Evolutionary conservation across 2,888 invertebrate species (phyloP), one percentile per base, ranked within the genome.

Genomic region (Eudemis profundana): DNA sequence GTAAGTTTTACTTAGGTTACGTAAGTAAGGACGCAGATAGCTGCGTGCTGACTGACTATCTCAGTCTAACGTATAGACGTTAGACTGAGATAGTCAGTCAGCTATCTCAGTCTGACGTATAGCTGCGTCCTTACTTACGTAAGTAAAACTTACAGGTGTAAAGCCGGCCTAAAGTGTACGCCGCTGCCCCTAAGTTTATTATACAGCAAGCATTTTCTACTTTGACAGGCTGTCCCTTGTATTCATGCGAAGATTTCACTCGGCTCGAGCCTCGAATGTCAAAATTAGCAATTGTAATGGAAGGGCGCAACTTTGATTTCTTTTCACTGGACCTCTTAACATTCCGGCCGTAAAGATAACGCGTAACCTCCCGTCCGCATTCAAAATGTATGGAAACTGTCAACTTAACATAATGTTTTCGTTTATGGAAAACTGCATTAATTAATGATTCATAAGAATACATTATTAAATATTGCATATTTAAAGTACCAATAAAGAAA

Each of bases 221-320:
- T 10, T 8, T 33, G 33, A 33, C 10, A 33, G 21, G 12, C 12
- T 23, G 27, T 40, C 56, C 44, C 50, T 51, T 50, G 29, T 8
- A 19, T 4, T 12, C 14, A 36, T 57, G 42, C 49, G 57, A 15
- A 51, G 33, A 29, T 60, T 60, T 60, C 65, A 40, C 63, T 57
- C 1, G 21, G n/a, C 40, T 49, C 46, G 21, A 47, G 53, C 12
- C 12, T 59, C 44, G 53, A 60, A 65, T 65, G 60, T 60, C 59
- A 40, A 29, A 47, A 65, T 65, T 65, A 47, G 53, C 65, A 65
- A 65, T 59, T 44, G 38, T 53, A 65, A 65, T 60, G 14, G 12
- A 65, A 60, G 65, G 65, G 59, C 65, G 38, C 29, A 49, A 14
- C 49, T 59, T 36, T 47, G 60, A 15, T 59, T 65, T 65, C 65